These are phyloP conservation scores for Anabas testudineus DNA, from an alignment of 2,797 vertebrate genomes.

Conservation along the genomic window DNA sequence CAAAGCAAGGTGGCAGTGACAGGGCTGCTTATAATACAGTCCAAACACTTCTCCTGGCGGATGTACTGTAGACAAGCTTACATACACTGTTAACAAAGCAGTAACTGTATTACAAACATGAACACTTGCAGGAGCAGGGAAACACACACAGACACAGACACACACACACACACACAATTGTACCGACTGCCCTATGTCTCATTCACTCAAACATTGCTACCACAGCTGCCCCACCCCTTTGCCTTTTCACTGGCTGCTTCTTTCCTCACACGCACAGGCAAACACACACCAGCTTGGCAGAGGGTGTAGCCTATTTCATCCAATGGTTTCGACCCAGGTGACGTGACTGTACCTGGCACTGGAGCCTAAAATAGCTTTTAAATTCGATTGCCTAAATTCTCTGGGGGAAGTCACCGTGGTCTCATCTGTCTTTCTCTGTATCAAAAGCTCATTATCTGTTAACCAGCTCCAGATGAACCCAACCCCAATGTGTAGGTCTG, in stretches of 20 bases:
- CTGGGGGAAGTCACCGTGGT: slow-evolving; percentile 59
- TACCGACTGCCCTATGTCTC: slow-evolving; percentile 43
- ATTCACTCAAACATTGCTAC: slow-evolving; percentile 45
- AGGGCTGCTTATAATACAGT: slow-evolving; percentile 56
- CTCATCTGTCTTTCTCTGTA: slow-evolving; percentile 67
- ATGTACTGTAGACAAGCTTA: slow-evolving; percentile 50
- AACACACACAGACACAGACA: slow-evolving; percentile 15
- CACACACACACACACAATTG: slow-evolving; percentile 18
- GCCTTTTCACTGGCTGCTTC: slow-evolving; percentile 1
- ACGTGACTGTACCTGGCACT: slow-evolving; percentile 69
- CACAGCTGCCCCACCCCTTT: slow-evolving; percentile 7
- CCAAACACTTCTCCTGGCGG: slow-evolving; percentile 65
- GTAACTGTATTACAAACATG: slow-evolving; percentile 65
- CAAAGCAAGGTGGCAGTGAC: slow-evolving; percentile 46
- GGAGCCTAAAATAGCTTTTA: slow-evolving; percentile 73
- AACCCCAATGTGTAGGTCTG: slow-evolving; percentile 29
- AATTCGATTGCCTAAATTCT: slow-evolving; percentile 76
- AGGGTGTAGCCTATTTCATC: slow-evolving; percentile 67
- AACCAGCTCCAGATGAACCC: slow-evolving; percentile 51
- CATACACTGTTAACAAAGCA: slow-evolving; percentile 56
- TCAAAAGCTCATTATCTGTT: slow-evolving; percentile 43
- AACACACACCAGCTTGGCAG: slow-evolving; percentile 39
- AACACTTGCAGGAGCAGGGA: slow-evolving; percentile 25
- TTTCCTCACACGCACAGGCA: neutral
- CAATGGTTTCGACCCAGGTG: slow-evolving; percentile 71